Percentiles rank a stretch among this genome's conserved stretches.
phyloP scores from a whole-genome alignment of 1,140 invertebrate species.

The Atta cephalotes region DNA sequence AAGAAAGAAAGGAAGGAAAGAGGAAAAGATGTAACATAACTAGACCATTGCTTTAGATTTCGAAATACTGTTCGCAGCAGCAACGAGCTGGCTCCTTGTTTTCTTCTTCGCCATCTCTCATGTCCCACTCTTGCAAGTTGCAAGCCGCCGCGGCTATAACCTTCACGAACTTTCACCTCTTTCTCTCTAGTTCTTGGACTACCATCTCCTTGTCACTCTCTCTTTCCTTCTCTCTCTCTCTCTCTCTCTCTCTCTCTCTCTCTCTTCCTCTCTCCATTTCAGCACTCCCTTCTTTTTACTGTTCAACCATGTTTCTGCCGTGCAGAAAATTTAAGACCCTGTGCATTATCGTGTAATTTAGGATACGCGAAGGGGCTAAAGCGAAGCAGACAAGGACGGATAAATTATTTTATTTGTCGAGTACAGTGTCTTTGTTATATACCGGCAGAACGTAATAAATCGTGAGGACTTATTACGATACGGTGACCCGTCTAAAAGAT shows the following conservation, averaged over 20 bases:
- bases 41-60: constrained; percentile 55
- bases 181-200: constrained; percentile 35
- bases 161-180: constrained; percentile 63
- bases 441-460: constrained; percentile 53
- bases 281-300: constrained; percentile 48
- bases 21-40: constrained; percentile 53
- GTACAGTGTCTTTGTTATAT: constrained; percentile 36
- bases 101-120: constrained; percentile 59
- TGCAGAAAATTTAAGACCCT: constrained; percentile 63
- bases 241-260: neutral
- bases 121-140: constrained; percentile 57
- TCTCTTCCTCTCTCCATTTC: constrained; percentile 22
- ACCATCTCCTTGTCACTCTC: constrained; percentile 44
- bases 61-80: constrained; percentile 61
- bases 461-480: constrained; percentile 57
- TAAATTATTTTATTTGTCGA: constrained; percentile 68
- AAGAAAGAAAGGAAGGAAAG: constrained; percentile 23
- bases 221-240: neutral
- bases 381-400: constrained; percentile 34
- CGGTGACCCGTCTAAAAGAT: constrained; percentile 35
- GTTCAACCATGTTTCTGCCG: constrained; percentile 58
- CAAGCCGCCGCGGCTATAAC: constrained; percentile 29
- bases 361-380: constrained; percentile 45
- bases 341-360: constrained; percentile 68
- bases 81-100: constrained; percentile 55